Evolutionary conservation across 2,888 invertebrate species (phyloP), one percentile per base, ranked within the genome.

Genomic region (Oscheius sp.): DNA sequence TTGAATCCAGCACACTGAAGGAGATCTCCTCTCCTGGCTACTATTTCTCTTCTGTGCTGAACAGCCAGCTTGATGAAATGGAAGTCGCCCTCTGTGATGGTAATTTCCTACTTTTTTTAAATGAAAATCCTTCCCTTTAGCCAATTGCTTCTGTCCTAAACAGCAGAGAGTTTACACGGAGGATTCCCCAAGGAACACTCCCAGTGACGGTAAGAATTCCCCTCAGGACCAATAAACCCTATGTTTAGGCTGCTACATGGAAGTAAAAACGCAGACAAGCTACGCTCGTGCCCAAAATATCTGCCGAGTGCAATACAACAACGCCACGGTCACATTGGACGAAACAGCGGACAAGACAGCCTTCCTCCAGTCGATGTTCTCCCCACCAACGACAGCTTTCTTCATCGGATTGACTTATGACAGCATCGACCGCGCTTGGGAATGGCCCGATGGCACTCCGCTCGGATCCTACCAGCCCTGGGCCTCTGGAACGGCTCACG

Each of bases 11-110:
- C 9, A 27, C 23, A n/a, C 45, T 69, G 12, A 16, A 23, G 56
- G 49, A 59, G 12, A 43, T 70, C n/a, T 58, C 70, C 29, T 46
- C 70, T 27, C 49, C 70, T 13, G 70, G 70, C 23, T 70, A 59
- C n/a, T 55, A 41, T 59, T 35, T 46, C 29, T 25, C 18, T n/a
- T 27, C 55, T 9, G 13, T 27, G 12, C 29, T 13, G 13, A 29
- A 29, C 18, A 6, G n/a, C n/a, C n/a, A n/a, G 1, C 16, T 21
- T 13, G 6, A 18, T 2, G 69, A 69, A 25, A 18, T 69, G 18
- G 18, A 41, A n/a, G 2, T 7, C 7, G 49, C 66, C 23, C 27
- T 66, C 21, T 66, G 66, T 29, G 66, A 66, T n/a, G 66, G 66
- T 66, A 16, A 2, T 16, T 23, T 29, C 18, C 9, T 35, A 35